These are phyloP conservation scores for Xiphophorus birchmanni DNA, from an alignment of 2,797 vertebrate species.

Conservation along the genomic window DNA sequence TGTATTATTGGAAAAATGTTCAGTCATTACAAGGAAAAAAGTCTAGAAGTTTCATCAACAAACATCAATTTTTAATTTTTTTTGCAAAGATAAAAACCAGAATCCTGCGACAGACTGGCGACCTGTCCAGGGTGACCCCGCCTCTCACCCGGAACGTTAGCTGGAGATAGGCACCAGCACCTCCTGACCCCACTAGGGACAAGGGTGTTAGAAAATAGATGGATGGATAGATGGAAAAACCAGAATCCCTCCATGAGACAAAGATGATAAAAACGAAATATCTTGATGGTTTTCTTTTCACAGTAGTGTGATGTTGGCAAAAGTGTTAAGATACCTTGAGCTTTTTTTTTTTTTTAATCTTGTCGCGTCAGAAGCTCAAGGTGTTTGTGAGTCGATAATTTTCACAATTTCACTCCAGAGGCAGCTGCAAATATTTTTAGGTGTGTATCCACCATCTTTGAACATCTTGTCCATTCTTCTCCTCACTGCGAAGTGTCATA, in stretches of 20 bases:
- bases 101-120: not conserved
- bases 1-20: not conserved
- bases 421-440: not conserved
- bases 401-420: not conserved
- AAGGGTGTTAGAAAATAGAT: too few species aligned
- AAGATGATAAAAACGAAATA: too few species aligned
- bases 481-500: too few species aligned
- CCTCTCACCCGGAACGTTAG: too few species aligned
- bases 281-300: not conserved
- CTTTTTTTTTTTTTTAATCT: not conserved
- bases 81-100: not conserved
- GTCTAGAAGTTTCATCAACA: not conserved
- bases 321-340: too few species aligned
- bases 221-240: too few species aligned
- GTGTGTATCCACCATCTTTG: not conserved
- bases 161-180: too few species aligned
- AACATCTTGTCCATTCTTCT: not conserved
- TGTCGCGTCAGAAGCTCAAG: not conserved
- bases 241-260: too few species aligned
- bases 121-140: too few species aligned
- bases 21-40: not conserved
- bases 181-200: too few species aligned
- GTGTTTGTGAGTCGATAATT: not conserved
- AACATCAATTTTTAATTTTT: not conserved
- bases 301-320: not conserved